Percentiles rank a stretch among this genome's conserved stretches.
These are phyloP conservation scores for Mormoops blainvillei DNA, from an alignment of 2,113 vertebrate species.

Conservation along the genomic window DNA sequence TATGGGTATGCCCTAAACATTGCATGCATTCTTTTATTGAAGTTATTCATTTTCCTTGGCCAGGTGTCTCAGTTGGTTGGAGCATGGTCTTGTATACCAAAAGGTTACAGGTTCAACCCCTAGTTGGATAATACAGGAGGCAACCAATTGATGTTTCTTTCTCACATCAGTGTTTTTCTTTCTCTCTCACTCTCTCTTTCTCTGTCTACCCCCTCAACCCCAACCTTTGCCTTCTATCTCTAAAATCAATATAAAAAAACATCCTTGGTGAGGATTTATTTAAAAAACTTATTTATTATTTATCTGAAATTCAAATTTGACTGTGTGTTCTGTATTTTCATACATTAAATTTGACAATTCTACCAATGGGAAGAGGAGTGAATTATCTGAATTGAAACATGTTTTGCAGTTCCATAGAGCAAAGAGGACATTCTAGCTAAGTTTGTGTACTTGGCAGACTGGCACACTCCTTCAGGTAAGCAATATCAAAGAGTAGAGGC, in stretches of 20 bases:
- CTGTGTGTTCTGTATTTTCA: background rate
- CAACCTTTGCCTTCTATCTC: too few species aligned
- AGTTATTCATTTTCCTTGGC: background rate
- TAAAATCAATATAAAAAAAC: too few species aligned
- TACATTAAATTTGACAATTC: background rate
- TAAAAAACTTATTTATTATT: background rate
- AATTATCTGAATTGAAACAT: background rate
- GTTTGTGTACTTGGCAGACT: background rate
- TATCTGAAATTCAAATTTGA: conserved; percentile 41
- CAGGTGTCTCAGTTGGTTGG: background rate
- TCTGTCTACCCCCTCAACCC: too few species aligned
- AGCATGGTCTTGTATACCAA: background rate
- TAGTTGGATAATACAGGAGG: background rate
- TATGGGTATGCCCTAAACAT: background rate
- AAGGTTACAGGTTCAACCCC: background rate
- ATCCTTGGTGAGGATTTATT: too few species aligned
- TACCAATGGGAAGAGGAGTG: background rate
- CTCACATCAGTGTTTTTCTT: background rate
- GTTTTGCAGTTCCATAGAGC: conserved; percentile 2
- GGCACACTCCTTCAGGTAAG: background rate
- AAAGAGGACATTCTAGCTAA: background rate
- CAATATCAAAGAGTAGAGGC: background rate
- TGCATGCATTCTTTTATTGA: background rate
- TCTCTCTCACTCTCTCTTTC: background rate
- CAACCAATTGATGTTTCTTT: background rate